Conservation (phyloP, 53 echinoderm and acorn worm genomes). For the Zoroaster sp. region DNA sequence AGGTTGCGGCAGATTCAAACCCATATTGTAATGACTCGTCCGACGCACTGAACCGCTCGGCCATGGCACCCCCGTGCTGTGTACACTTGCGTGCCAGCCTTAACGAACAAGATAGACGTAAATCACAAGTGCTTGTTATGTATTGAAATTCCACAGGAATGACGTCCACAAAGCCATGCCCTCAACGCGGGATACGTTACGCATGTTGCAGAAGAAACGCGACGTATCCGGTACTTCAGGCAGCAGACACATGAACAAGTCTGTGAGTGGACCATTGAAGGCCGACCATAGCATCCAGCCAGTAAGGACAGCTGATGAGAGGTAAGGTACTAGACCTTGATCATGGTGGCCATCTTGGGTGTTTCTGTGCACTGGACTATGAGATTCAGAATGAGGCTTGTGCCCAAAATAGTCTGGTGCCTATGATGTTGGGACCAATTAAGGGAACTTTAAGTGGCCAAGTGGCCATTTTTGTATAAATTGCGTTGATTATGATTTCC, state of each 20-base stretch:
- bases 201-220: conserved; percentile 72
- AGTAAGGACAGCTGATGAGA: conserved; percentile 63
- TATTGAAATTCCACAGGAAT: conserved; percentile 59
- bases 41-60: too few relatives aligned
- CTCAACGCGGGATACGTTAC: conserved; percentile 73
- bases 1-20: too few relatives aligned
- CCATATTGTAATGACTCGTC: too few relatives aligned
- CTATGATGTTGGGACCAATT: too few relatives aligned
- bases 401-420: neutral
- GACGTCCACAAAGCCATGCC: conserved; percentile 61
- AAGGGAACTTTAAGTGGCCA: too few relatives aligned
- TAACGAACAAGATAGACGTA: too few relatives aligned
- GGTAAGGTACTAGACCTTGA: conserved; percentile 54
- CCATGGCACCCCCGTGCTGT: too few relatives aligned
- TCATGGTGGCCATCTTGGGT: neutral
- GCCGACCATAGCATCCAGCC: conserved; percentile 98
- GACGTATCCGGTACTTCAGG: neutral
- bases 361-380: neutral
- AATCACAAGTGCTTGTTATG: too few relatives aligned
- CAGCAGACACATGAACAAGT: conserved; percentile 20
- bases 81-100: too few relatives aligned
- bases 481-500: too few relatives aligned
- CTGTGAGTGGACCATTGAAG: conserved; percentile 76
- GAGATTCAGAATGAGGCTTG: neutral
- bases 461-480: too few relatives aligned